Conservation (phyloP, 2,888 invertebrate species). For the Drosophila gaucha region DNA sequence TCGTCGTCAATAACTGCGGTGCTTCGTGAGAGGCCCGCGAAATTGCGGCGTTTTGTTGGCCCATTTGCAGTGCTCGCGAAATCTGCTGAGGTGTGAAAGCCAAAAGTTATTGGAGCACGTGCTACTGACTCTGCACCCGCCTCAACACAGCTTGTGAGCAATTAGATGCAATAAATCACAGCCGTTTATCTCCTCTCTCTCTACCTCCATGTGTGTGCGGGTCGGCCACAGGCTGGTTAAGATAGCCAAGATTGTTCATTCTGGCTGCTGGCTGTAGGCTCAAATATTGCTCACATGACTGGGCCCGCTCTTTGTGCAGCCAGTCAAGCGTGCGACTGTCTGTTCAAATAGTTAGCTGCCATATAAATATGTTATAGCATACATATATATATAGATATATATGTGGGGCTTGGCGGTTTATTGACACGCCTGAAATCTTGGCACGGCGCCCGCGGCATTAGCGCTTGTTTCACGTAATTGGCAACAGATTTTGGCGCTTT, state of each 20-base stretch:
- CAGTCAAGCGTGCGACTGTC: constrained; percentile 32
- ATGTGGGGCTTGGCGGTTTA: neutral
- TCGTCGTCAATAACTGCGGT: constrained; percentile 17
- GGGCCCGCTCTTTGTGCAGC: constrained; percentile 35
- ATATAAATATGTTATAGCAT: neutral
- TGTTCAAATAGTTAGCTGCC: constrained; percentile 24
- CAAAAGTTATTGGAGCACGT: constrained; percentile 78
- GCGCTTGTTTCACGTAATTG: constrained; percentile 37
- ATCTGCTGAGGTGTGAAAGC: constrained; percentile 64
- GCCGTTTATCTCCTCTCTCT: constrained; percentile 49
- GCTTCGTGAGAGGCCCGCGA: constrained; percentile 4
- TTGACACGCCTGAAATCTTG: constrained; percentile 51
- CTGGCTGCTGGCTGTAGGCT: constrained; percentile 36
- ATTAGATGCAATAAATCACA: constrained; percentile 76
- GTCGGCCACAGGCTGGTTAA: constrained; percentile 34
- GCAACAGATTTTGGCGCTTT: constrained; percentile 24
- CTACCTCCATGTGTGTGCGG: constrained; percentile 10
- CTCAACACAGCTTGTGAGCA: constrained; percentile 51
- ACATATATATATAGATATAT: constrained; percentile 7
- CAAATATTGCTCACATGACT: constrained; percentile 65
- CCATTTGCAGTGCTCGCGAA: constrained; percentile 39
- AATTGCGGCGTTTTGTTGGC: constrained; percentile 17
- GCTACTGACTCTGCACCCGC: constrained; percentile 36
- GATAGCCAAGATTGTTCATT: constrained; percentile 33
- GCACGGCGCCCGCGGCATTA: constrained; percentile 33